Base-by-base conservation (phyloP, 37 sponge, comb jelly and placozoan species). In the Mnemiopsis leidyi region DNA sequence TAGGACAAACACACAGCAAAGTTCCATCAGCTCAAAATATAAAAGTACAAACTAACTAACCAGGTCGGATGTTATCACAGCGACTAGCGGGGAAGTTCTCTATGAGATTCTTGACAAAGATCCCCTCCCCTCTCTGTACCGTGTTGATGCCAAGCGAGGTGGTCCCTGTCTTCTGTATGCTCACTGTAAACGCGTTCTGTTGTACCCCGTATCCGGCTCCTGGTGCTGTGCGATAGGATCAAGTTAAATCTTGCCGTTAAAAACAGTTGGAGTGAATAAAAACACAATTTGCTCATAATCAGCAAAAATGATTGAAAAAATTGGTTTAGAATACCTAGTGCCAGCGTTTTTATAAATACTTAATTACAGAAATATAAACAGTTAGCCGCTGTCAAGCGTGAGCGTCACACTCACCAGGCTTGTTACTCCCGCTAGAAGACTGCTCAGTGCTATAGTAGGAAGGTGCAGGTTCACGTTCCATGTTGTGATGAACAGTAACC, bases 91-190 rank as follows among this genome's bases (percentile, higher is more conserved):
- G 90, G 61, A 38, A 38, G 36, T 85, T 37, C 18, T 35, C 38
- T 16, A 85, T 28, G 3, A 85, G 13, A 28, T 85, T 85, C 90
- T 85, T 85, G 29, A 85, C 61, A 39, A 85, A 85, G 39, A 85
- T 85, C 23, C 90, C 90, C 0, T 35, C 33, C 3, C 90, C 90
- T 40, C 36, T 38, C 48, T 85, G 90, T 2, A 85, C 61, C 9
- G 36, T 37, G 30, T 85, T 85, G 2, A 85, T 85, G 0, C 90
- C 90, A 25, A 85, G 90, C n/a, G 90, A 85, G 40, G 90, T 85
- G 7, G 40, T 40, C 1, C 40, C 90, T 3, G 32, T 33, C 61
- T 85, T 85, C 90, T 85, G 38, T 23, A 85, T 40, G 0, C 25
- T 21, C n/a, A 85, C 90, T 7, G 90, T 85, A 28, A 85, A 85